Evolutionary conservation across 2,888 invertebrate species (phyloP), one percentile per base, ranked within the genome.

Genomic region (Carpatolechia fugitivella): DNA sequence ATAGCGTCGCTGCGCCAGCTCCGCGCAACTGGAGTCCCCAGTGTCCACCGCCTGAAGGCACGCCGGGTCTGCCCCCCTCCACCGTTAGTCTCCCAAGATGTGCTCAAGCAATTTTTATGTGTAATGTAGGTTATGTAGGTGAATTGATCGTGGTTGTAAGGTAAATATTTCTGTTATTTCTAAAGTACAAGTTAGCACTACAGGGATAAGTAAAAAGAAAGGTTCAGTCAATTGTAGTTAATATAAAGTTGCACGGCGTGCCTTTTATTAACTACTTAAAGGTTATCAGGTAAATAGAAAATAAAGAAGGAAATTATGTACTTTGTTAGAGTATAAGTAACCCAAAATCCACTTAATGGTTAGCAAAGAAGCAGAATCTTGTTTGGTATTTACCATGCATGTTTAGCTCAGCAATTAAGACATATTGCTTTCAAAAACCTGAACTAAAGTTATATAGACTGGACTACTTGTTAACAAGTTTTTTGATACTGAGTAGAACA

Each of bases 1-100:
- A 93, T 94, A 97, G 72, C 95, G 92, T 61, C 93, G 93, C 64
- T 77, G 78, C 68, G 82, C 73, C 68, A 54, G 55, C 52, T 24
- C 61, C 16, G 49, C 72, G 64, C 81, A 79, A 54, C 54, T 52
- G 16, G 18, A 57, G 55, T 53, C 54, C 46, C 58, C 82, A 60
- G 62, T 57, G 60, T 66, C 63, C 70, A 79, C 76, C 60, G 62
- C 64, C 72, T 68, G 73, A 68, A 81, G 74, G 71, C 88, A 88
- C 68, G 61, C 74, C 60, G 76, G 67, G 66, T 78, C 88, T 88
- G 72, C 31, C 64, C 63, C 64, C 63, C 65, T 58, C 61, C 63
- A 57, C 58, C 54, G 66, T 70, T 71, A 70, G 65, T 69, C 59
- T 53, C 50, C 31, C 48, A 30, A 24, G 16, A 55, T 13, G 35